phyloP scores from a whole-genome alignment of 2,888 invertebrate genomes.

The Ligdia adustata region DNA sequence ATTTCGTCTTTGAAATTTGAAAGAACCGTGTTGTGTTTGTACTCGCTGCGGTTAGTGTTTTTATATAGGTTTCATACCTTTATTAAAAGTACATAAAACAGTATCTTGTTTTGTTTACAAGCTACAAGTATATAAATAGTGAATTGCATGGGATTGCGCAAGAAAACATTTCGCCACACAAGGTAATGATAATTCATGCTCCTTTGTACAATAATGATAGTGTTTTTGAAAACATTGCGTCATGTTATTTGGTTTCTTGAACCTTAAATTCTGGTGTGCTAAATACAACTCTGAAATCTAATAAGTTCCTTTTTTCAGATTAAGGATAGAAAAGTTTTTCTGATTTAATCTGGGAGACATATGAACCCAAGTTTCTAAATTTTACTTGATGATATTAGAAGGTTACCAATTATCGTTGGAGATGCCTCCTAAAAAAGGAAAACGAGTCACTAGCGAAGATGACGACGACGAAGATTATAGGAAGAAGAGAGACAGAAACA shows the following conservation, averaged over 20 bases:
- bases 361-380: conserved; percentile 32
- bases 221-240: conserved; percentile 39
- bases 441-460: conserved; percentile 83
- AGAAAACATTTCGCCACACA: neutral
- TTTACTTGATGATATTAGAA: conserved; percentile 72
- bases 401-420: conserved; percentile 42
- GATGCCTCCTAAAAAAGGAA: conserved; percentile 75
- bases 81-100: no score
- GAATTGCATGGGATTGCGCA: conserved; percentile 7
- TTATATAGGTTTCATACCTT: no score
- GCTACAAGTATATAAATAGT: no score
- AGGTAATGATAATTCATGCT: neutral
- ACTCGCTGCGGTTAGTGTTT: no score
- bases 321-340: no score
- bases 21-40: no score
- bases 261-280: neutral
- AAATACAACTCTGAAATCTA: no score
- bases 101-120: no score
- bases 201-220: conserved; percentile 2
- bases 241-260: conserved; percentile 20
- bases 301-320: no score
- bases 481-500: conserved; percentile 89
- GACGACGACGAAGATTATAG: conserved; percentile 90
- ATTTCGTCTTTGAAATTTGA: no score
- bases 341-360: conserved; percentile 27